Evolutionary conservation across 2,797 vertebrate genomes (phyloP).

Genomic region (Pempheris klunzingeri): DNA sequence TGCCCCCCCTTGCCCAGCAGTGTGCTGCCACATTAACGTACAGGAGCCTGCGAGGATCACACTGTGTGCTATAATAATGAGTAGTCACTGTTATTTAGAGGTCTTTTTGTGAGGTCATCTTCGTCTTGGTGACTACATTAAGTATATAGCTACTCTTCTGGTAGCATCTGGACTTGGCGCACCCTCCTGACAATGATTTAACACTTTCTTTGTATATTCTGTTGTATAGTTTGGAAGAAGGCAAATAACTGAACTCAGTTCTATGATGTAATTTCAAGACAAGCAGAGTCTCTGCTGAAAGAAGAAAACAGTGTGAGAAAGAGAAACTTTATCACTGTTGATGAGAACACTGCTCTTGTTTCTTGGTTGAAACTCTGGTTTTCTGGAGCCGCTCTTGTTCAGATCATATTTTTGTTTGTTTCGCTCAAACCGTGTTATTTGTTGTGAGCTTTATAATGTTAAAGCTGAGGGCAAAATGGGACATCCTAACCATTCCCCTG

Average conservation of each 20-base stretch:
- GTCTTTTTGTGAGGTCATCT: background rate
- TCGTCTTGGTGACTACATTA: no score
- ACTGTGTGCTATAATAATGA: background rate
- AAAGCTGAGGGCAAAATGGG: background rate
- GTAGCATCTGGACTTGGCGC: no score
- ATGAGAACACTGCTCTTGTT: no score
- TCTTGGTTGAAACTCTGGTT: background rate
- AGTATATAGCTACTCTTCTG: background rate
- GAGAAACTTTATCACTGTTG: background rate
- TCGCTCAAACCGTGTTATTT: background rate
- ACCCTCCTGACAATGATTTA: background rate
- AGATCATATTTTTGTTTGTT: background rate
- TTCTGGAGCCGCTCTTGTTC: no score
- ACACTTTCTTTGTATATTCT: background rate
- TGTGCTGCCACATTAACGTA: background rate
- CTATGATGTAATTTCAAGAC: background rate
- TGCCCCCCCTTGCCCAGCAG: background rate
- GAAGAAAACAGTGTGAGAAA: background rate
- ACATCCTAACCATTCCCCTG: background rate
- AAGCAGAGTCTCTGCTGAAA: background rate
- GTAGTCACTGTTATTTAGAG: background rate
- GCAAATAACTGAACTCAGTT: no score
- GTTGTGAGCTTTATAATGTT: background rate
- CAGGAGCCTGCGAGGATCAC: background rate
- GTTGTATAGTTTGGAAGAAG: background rate